Conservation (phyloP, 1,140 invertebrate genomes). For the Venustaconcha ellipsiformis region DNA sequence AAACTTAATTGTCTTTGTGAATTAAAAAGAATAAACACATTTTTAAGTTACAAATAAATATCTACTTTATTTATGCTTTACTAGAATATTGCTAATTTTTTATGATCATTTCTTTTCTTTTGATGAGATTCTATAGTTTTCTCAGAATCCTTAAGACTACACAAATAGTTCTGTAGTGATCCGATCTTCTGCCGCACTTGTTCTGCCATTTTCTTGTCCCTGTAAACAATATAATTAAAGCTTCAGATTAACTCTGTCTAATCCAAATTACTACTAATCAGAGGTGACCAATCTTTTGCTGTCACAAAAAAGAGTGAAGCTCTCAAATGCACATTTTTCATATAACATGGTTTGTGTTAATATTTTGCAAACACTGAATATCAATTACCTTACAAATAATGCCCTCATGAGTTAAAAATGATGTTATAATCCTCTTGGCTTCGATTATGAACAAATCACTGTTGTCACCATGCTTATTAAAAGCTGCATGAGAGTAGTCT, state of each 20-base stretch:
- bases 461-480: no score
- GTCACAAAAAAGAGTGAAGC: neutral
- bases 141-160: constrained; percentile 22
- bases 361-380: no score
- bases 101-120: constrained; percentile 35
- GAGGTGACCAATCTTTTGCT: no score
- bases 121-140: constrained; percentile 29
- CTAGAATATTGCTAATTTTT: constrained; percentile 34
- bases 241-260: neutral
- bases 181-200: constrained; percentile 23
- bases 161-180: constrained; percentile 22
- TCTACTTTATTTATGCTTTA: neutral
- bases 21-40: no score
- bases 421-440: no score
- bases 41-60: neutral
- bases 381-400: no score
- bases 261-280: neutral
- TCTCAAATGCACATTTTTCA: neutral
- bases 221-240: neutral
- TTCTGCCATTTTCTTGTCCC: constrained; percentile 30
- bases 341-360: neutral
- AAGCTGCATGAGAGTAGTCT: no score
- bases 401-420: no score
- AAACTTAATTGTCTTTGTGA: no score
- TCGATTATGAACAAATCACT: no score